A percentile compares a stretch with the other conserved stretches of the same genome.
Conservation (phyloP, 2,113 vertebrate species). For the Chaenogobius annularis region DNA sequence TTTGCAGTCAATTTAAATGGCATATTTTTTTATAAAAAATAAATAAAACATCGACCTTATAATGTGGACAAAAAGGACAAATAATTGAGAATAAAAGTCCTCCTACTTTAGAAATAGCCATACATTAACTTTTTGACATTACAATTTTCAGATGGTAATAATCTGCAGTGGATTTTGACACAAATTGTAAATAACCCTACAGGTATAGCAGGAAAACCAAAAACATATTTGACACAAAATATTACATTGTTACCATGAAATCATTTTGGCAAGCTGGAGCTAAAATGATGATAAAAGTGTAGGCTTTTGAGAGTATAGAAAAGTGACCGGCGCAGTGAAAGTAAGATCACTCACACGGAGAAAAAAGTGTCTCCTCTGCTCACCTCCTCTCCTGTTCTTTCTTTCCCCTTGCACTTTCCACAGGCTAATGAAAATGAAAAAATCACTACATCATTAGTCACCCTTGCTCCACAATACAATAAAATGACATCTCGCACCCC, state of each 20-base stretch:
- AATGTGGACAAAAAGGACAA: too few species aligned
- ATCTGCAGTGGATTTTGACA: neutral
- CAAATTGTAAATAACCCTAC: neutral
- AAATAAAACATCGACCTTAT: too few species aligned
- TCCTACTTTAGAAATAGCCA: too few species aligned
- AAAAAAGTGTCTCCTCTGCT: neutral
- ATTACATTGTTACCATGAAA: neutral
- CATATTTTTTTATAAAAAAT: too few species aligned
- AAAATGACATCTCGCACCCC: conserved; percentile 57
- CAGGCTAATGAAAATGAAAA: conserved; percentile 63
- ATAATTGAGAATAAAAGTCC: too few species aligned
- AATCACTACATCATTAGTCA: conserved; percentile 78
- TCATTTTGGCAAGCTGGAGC: neutral
- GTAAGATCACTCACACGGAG: conserved; percentile 21
- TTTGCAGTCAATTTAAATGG: too few species aligned
- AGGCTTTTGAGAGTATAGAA: conserved; percentile 49
- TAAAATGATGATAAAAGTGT: neutral
- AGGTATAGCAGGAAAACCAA: neutral
- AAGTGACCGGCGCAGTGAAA: conserved; percentile 37
- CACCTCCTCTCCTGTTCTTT: conserved; percentile 6
- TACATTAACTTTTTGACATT: too few species aligned
- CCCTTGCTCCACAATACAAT: conserved; percentile 59
- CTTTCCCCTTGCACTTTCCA: conserved; percentile 55
- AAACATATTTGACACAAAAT: neutral
- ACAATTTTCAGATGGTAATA: too few species aligned